These are phyloP conservation scores for Machaerirhynchus nigripectus DNA, from an alignment of 2,113 vertebrate species.

Conservation along the genomic window DNA sequence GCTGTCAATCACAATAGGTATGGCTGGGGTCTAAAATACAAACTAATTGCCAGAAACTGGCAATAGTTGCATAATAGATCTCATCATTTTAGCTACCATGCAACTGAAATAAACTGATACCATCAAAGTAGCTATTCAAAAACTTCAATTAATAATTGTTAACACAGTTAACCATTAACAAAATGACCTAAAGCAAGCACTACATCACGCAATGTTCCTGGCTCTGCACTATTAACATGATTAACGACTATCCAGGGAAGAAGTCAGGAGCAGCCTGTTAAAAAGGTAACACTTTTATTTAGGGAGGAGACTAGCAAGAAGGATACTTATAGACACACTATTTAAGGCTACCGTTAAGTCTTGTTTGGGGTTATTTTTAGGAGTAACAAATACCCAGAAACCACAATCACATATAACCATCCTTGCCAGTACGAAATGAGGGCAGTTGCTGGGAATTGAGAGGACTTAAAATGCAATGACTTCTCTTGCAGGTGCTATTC, in stretches of 20 bases:
- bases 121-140: not conserved
- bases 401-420: not conserved
- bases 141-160: not conserved
- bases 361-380: not conserved
- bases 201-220: not conserved
- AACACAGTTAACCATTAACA: conserved; percentile 10
- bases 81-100: not conserved
- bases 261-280: not conserved
- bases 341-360: not conserved
- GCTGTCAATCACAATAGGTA: not conserved
- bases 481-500: not conserved
- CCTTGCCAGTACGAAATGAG: not conserved
- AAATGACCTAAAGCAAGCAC: not conserved
- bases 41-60: not conserved
- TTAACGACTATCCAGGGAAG: not conserved
- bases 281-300: not conserved
- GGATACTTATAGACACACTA: not conserved
- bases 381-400: not conserved
- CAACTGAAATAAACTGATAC: not conserved
- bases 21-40: not conserved
- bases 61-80: not conserved
- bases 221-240: not conserved
- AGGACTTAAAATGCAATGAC: not conserved
- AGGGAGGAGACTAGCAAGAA: not conserved
- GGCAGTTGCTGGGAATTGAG: not conserved